A percentile compares a stretch with the other conserved stretches of the same genome.
These are phyloP conservation scores for Vanessa atalanta DNA, from an alignment of 1,140 invertebrate species.

Conservation along the genomic window DNA sequence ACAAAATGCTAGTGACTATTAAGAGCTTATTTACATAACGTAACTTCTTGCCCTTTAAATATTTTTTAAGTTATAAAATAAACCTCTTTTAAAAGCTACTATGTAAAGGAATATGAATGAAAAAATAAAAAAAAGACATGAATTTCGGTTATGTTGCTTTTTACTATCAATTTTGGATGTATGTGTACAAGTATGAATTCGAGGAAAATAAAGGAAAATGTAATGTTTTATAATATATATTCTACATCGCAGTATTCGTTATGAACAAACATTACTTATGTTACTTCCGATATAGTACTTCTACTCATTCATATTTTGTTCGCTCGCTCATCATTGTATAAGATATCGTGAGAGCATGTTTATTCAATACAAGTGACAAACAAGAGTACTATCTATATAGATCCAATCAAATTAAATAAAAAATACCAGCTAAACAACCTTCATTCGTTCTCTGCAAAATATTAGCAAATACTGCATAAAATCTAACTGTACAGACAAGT, in stretches of 20 bases:
- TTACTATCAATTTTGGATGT: constrained; percentile 81
- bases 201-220: constrained; percentile 79
- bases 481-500: constrained; percentile 76
- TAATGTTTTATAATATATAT: constrained; percentile 75
- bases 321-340: constrained; percentile 68
- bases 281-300: constrained; percentile 74
- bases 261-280: constrained; percentile 79
- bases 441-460: constrained; percentile 64
- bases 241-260: constrained; percentile 79
- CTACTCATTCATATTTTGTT: constrained; percentile 76
- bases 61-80: too few relatives aligned
- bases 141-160: constrained; percentile 78
- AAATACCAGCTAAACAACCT: constrained; percentile 71
- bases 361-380: constrained; percentile 68
- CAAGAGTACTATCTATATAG: constrained; percentile 71
- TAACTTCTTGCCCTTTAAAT: too few relatives aligned
- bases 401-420: constrained; percentile 78
- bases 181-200: constrained; percentile 79
- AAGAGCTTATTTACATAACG: too few relatives aligned
- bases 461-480: constrained; percentile 73
- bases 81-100: neutral
- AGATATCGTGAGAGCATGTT: constrained; percentile 65
- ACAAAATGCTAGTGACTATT: too few relatives aligned
- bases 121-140: constrained; percentile 69
- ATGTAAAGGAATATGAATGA: constrained; percentile 34